Conservation (phyloP, 2,113 vertebrate species). For the Leucosticte australis region DNA sequence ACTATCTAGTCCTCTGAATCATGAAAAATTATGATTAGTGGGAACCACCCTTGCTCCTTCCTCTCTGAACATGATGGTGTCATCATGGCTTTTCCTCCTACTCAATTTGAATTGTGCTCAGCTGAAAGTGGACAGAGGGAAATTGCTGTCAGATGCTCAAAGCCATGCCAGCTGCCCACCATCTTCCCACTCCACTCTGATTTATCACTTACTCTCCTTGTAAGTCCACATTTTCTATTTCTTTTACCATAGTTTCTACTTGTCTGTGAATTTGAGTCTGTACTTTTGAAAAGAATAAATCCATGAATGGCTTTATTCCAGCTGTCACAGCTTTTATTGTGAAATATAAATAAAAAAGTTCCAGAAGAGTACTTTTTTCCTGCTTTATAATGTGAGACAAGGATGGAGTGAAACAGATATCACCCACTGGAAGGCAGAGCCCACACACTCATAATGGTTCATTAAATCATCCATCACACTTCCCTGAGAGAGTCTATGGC, state of each 20-base stretch:
- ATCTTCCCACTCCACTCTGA: background rate
- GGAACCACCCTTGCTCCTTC: background rate
- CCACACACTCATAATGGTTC: conserved; percentile 48
- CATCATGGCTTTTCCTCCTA: background rate
- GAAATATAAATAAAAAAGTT: conserved; percentile 48
- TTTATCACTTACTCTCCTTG: background rate
- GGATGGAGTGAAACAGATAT: conserved; percentile 46
- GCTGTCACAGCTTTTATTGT: conserved; percentile 43
- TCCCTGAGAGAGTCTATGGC: background rate
- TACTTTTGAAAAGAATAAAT: conserved; percentile 42
- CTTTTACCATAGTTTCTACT: background rate
- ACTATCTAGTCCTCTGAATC: background rate
- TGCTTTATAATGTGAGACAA: conserved; percentile 31
- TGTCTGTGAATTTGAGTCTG: background rate
- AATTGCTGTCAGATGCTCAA: background rate
- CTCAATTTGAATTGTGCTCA: background rate
- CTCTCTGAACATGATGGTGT: background rate
- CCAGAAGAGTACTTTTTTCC: conserved; percentile 9
- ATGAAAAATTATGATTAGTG: background rate
- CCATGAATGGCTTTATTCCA: background rate
- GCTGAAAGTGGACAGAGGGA: background rate
- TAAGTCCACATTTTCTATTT: background rate
- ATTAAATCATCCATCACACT: background rate
- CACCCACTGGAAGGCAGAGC: conserved; percentile 53
- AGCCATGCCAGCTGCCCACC: background rate